Percentiles rank a stretch among this genome's conserved stretches.
Conservation (phyloP, 2,888 invertebrate species). For the Atethmia centrago region DNA sequence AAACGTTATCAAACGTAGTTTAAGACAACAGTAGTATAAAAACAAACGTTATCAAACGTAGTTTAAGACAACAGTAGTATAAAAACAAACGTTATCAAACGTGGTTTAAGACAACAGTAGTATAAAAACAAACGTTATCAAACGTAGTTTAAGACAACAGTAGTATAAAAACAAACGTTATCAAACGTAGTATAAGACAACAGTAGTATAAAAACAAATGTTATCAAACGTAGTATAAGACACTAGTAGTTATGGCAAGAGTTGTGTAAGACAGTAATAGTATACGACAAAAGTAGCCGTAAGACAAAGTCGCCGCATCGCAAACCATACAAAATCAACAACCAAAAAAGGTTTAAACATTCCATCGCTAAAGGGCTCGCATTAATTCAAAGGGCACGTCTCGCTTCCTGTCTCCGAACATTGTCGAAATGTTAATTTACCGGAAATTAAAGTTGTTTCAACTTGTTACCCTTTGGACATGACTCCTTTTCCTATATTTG, state of each 20-base stretch:
- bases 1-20: too few relatives aligned
- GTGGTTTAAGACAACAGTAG: neutral
- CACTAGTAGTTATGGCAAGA: too few relatives aligned
- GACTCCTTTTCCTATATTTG: conserved; percentile 75
- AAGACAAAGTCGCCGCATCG: neutral
- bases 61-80: too few relatives aligned
- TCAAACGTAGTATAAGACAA: too few relatives aligned
- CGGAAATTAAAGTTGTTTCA: conserved; percentile 90
- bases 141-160: neutral
- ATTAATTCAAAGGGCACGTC: conserved; percentile 82
- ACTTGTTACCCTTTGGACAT: conserved; percentile 85
- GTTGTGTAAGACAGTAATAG: too few relatives aligned
- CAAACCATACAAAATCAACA: conserved; percentile 42
- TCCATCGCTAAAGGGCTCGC: conserved; percentile 71
- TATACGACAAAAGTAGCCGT: neutral
- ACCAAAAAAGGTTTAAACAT: conserved; percentile 57
- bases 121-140: too few relatives aligned
- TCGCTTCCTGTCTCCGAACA: conserved; percentile 81
- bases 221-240: too few relatives aligned
- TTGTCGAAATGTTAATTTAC: conserved; percentile 88
- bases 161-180: too few relatives aligned
- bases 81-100: too few relatives aligned
- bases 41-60: too few relatives aligned
- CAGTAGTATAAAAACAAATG: too few relatives aligned
- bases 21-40: too few relatives aligned